A percentile compares a stretch with the other conserved stretches of the same genome.
Conservation (phyloP, 2,113 vertebrate species). For the Garra rufa region DNA sequence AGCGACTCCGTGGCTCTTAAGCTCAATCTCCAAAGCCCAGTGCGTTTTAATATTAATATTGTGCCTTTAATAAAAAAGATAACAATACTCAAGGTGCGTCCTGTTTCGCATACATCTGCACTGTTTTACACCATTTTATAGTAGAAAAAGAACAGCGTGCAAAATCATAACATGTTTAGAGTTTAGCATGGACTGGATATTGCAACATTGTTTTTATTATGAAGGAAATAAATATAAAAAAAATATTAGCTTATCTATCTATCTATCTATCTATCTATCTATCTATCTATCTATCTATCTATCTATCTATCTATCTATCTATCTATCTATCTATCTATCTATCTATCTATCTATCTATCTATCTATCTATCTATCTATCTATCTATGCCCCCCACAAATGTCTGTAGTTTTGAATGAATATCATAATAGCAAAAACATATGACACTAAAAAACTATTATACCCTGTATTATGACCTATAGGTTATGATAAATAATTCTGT, state of each 20-base stretch:
- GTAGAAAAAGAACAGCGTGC: not conserved
- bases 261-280: too few relatives aligned
- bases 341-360: too few relatives aligned
- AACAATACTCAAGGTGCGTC: conserved; percentile 7
- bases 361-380: too few relatives aligned
- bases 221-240: not conserved
- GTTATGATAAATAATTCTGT: too few relatives aligned
- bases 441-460: too few relatives aligned
- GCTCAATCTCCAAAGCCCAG: not conserved
- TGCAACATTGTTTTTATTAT: not conserved
- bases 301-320: too few relatives aligned
- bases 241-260: not conserved
- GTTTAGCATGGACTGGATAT: not conserved
- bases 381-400: too few relatives aligned
- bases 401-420: too few relatives aligned
- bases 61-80: not conserved
- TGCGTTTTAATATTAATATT: not conserved
- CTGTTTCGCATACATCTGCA: not conserved
- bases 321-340: too few relatives aligned
- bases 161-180: not conserved
- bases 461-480: too few relatives aligned
- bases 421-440: too few relatives aligned
- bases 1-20: not conserved
- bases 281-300: too few relatives aligned
- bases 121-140: not conserved